Evolutionary conservation across 2,113 vertebrate genomes (phyloP).

Genomic region (Vulpes lagopus): DNA sequence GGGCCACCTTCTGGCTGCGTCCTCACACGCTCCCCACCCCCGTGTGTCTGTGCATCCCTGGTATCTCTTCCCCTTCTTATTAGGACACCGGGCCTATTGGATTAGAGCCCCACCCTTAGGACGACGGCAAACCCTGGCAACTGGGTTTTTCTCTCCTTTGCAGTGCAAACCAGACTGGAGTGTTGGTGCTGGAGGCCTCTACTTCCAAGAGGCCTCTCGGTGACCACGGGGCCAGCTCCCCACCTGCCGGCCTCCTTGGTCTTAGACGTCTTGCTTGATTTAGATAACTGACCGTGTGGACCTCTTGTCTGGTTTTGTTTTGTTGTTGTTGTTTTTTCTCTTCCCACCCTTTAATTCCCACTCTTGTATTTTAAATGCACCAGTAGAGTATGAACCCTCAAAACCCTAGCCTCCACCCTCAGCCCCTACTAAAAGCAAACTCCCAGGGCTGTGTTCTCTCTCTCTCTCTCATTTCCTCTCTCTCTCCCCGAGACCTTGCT

Average conservation of each 20-base stretch:
- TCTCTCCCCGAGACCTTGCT: not conserved
- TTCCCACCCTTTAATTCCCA: not conserved
- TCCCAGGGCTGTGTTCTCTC: not conserved
- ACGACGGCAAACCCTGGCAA: not conserved
- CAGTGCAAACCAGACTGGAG: fast-evolving
- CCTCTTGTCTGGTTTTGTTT: not conserved
- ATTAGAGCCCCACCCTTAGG: not conserved
- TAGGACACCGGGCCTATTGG: not conserved
- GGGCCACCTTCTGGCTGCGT: not conserved
- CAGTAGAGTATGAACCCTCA: not conserved
- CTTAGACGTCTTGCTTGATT: not conserved
- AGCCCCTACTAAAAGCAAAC: not conserved
- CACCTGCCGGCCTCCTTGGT: not conserved
- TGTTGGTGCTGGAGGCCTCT: not conserved
- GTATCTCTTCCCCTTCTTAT: not conserved
- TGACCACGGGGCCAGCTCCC: not conserved
- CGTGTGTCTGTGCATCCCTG: not conserved
- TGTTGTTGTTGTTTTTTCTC: not conserved
- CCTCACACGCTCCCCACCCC: not conserved
- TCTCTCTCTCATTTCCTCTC: too few species aligned
- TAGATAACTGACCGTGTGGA: not conserved
- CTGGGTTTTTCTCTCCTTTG: not conserved
- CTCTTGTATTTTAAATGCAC: not conserved
- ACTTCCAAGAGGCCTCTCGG: not conserved
- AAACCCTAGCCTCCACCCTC: not conserved